Percentiles rank a stretch among this genome's conserved stretches.
These are phyloP conservation scores for Trissoscelio sp. DNA, from an alignment of 2,888 invertebrate genomes.

Conservation along the genomic window DNA sequence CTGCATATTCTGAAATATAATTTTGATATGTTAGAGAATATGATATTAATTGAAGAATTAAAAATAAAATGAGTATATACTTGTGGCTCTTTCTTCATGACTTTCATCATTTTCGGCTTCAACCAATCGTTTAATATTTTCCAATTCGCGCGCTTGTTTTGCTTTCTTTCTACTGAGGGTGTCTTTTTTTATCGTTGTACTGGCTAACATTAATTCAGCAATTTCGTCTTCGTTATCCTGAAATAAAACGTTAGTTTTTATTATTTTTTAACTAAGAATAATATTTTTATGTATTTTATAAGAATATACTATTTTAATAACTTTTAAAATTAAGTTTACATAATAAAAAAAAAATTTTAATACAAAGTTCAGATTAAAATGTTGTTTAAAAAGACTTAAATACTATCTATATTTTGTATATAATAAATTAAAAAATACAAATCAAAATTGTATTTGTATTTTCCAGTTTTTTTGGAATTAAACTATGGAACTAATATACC, in stretches of 20 bases:
- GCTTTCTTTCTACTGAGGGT: conserved; percentile 83
- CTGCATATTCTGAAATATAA: conserved; percentile 77
- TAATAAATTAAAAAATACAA: too few relatives aligned
- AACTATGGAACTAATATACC: too few relatives aligned
- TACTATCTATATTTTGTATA: too few relatives aligned
- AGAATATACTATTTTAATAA: too few relatives aligned
- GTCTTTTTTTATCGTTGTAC: conserved; percentile 84
- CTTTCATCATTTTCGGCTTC: conserved; percentile 84
- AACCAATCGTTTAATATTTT: conserved; percentile 84
- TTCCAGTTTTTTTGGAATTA: too few relatives aligned
- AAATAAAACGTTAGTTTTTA: conserved; percentile 9
- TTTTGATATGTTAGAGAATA: neutral
- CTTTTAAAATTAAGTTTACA: too few relatives aligned
- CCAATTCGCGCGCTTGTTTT: conserved; percentile 84
- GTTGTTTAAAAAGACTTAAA: too few relatives aligned
- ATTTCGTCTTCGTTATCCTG: conserved; percentile 86
- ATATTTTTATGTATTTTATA: too few relatives aligned
- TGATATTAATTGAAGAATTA: neutral
- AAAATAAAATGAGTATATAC: conserved; percentile 75
- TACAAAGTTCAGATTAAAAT: too few relatives aligned
- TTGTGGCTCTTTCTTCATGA: conserved; percentile 84
- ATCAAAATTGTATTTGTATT: too few relatives aligned
- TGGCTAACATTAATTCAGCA: conserved; percentile 85
- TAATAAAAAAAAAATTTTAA: neutral
- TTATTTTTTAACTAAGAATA: too few relatives aligned